Conservation (phyloP, 2,888 invertebrate genomes). For the Phaonia tiefii region DNA sequence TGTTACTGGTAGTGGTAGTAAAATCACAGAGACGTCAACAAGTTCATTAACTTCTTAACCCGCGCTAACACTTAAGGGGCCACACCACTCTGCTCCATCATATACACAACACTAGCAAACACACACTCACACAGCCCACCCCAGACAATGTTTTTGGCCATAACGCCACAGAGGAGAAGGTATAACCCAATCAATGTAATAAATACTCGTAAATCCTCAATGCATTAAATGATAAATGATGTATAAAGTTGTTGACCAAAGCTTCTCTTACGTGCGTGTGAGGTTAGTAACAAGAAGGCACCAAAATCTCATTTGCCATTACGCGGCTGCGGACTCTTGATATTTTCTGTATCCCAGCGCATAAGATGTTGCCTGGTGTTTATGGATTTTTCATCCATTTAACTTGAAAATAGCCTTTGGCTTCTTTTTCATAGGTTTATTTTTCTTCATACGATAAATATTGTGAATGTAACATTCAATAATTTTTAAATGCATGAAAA, state of each 20-base stretch:
- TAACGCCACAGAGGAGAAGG: background rate
- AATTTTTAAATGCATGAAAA: too few relatives aligned
- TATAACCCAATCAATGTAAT: conserved; percentile 42
- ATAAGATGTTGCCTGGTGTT: background rate
- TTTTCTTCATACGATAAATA: too few relatives aligned
- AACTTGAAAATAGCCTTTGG: conserved; percentile 62
- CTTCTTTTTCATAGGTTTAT: conserved; percentile 36
- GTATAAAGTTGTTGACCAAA: conserved; percentile 43
- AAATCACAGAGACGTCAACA: conserved; percentile 72
- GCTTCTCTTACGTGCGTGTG: background rate
- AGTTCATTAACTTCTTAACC: conserved; percentile 78
- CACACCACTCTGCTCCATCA: conserved; percentile 39
- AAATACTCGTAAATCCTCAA: conserved; percentile 63
- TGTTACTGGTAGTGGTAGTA: background rate
- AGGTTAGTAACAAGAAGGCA: too few relatives aligned
- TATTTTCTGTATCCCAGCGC: too few relatives aligned
- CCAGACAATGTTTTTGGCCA: background rate
- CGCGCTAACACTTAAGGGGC: conserved; percentile 68
- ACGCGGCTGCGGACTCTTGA: too few relatives aligned
- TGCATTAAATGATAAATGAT: conserved; percentile 63
- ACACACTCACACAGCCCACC: conserved; percentile 37
- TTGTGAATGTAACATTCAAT: too few relatives aligned
- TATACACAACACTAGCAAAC: conserved; percentile 49
- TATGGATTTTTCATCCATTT: conserved; percentile 17
- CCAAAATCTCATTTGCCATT: too few relatives aligned